Conservation (phyloP, 2,113 vertebrate genomes). For the Sinocyclocheilus anshuiensis region DNA sequence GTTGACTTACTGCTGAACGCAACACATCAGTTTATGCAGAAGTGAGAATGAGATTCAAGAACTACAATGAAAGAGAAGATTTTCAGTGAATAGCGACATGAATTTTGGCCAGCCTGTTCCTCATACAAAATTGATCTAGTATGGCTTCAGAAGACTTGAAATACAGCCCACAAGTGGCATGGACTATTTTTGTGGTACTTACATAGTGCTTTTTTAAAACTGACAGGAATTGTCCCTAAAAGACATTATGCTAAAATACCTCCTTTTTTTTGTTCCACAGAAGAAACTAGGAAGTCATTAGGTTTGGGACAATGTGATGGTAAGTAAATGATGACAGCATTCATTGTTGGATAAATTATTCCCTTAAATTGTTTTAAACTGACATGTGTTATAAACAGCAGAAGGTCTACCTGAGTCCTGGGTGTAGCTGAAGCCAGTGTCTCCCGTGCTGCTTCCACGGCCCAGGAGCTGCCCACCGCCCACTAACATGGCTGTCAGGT, state of each 20-base stretch:
- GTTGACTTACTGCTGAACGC: neutral
- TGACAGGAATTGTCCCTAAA: neutral
- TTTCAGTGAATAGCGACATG: neutral
- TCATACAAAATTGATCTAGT: neutral
- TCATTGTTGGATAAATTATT: neutral
- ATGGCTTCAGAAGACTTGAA: neutral
- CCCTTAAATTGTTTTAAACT: neutral
- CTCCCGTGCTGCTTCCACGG: slow-evolving; percentile 93
- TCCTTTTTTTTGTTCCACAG: neutral
- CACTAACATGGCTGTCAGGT: slow-evolving; percentile 92
- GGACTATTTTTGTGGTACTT: neutral
- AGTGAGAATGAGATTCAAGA: neutral
- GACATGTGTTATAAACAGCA: neutral
- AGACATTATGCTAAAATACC: neutral
- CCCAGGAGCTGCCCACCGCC: slow-evolving; percentile 85
- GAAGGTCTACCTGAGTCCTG: slow-evolving; percentile 88
- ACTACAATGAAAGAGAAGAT: neutral
- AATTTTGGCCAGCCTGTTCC: neutral
- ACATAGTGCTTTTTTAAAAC: neutral
- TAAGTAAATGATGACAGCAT: neutral
- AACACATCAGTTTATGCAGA: neutral
- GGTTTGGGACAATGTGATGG: neutral
- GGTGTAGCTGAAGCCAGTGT: slow-evolving; percentile 96
- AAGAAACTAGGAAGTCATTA: neutral
- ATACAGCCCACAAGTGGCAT: neutral